Percentiles rank a stretch among this genome's conserved stretches.
Evolutionary conservation across 2,113 vertebrate genomes (phyloP).

Genomic region (Spheniscus mendiculus): DNA sequence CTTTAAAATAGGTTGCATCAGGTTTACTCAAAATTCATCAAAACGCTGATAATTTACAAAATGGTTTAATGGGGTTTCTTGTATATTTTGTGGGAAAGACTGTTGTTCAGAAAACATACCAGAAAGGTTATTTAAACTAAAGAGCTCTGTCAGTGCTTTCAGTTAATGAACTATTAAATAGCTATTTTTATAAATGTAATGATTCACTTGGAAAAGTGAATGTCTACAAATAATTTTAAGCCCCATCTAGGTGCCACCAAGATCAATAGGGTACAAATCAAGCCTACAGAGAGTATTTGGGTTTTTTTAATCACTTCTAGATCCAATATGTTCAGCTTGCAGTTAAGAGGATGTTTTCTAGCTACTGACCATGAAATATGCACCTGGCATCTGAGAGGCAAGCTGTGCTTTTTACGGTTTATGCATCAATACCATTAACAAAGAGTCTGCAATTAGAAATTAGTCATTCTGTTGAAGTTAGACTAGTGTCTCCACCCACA

Average conservation of each 20-base stretch:
- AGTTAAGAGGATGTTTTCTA: background rate
- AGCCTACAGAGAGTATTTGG: background rate
- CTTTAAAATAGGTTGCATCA: background rate
- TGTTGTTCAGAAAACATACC: background rate
- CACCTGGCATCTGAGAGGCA: background rate
- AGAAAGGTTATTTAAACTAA: background rate
- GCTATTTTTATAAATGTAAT: background rate
- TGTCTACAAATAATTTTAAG: background rate
- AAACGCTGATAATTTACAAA: background rate
- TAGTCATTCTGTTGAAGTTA: background rate
- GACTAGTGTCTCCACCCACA: background rate
- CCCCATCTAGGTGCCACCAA: background rate
- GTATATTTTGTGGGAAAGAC: background rate
- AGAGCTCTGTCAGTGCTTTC: background rate
- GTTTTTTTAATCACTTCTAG: background rate
- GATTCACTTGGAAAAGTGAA: background rate
- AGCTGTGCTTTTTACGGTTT: slow-evolving; percentile 10
- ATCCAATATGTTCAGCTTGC: background rate
- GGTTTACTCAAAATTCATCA: background rate
- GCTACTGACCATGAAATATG: background rate
- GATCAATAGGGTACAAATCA: background rate
- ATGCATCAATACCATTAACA: background rate
- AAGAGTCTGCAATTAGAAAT: background rate
- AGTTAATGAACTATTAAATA: background rate
- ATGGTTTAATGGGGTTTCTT: background rate